Evolutionary conservation across 2,797 vertebrate genomes (phyloP).

Genomic region (Pipistrellus kuhlii): DNA sequence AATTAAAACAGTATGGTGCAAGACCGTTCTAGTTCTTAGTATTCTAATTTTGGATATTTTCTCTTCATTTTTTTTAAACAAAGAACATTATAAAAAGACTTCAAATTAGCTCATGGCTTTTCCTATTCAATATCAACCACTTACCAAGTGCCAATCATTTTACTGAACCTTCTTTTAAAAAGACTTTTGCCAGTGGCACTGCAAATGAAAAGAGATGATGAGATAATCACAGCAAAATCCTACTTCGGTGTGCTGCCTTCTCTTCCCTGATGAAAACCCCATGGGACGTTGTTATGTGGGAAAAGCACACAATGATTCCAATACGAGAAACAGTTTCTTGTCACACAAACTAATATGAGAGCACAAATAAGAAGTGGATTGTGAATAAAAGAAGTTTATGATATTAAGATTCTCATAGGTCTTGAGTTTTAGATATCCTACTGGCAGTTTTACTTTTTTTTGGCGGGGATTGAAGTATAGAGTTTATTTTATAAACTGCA

Average conservation of each 20-base stretch:
- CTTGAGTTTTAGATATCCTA: slow-evolving; percentile 39
- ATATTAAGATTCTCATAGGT: neutral
- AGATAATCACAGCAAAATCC: slow-evolving; percentile 69
- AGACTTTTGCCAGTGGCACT: slow-evolving; percentile 71
- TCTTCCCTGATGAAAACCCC: slow-evolving; percentile 62
- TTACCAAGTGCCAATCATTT: slow-evolving; percentile 75
- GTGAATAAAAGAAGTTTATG: neutral
- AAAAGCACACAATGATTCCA: slow-evolving; percentile 38
- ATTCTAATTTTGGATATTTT: slow-evolving; percentile 76
- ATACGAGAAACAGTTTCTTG: neutral
- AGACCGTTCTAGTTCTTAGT: slow-evolving; percentile 57
- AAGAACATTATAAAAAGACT: slow-evolving; percentile 75
- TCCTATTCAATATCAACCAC: slow-evolving; percentile 74
- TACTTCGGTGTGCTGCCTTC: slow-evolving; percentile 54
- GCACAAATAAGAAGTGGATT: neutral
- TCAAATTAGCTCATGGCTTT: slow-evolving; percentile 79
- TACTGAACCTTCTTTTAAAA: slow-evolving; percentile 74
- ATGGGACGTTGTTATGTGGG: slow-evolving; percentile 37
- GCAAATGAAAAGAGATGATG: slow-evolving; percentile 59
- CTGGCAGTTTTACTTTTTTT: neutral
- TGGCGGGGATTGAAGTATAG: neutral
- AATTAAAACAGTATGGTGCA: slow-evolving; percentile 77
- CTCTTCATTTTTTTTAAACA: slow-evolving; percentile 68
- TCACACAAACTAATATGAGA: neutral
- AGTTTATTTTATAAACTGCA: neutral